Evolutionary conservation across 1,140 invertebrate genomes (phyloP).

Genomic region (Phocides pigmalion): DNA sequence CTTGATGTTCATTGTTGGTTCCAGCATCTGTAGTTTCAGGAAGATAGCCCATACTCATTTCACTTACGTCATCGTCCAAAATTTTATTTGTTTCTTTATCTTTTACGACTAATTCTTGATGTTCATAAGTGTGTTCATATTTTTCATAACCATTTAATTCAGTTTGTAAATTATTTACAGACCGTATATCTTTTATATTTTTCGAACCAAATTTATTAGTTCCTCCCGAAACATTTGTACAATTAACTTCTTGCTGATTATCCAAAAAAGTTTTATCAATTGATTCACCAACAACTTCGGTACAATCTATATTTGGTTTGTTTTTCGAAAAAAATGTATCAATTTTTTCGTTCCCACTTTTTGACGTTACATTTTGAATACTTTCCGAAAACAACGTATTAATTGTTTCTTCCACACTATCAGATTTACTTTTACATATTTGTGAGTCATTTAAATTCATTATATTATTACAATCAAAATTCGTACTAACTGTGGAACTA

Average conservation of each 20-base stretch:
- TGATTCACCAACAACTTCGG: background rate
- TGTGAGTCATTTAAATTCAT: background rate
- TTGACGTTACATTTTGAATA: background rate
- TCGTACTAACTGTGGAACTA: background rate
- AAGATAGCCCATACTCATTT: background rate
- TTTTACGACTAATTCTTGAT: background rate
- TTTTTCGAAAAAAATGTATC: background rate
- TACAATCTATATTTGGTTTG: background rate
- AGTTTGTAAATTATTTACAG: no score
- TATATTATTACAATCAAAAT: background rate
- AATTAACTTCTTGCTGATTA: no score
- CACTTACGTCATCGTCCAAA: constrained; percentile 1
- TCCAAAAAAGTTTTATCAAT: no score
- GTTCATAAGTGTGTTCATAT: no score
- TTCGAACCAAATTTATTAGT: no score
- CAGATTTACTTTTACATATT: background rate
- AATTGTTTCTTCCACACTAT: constrained; percentile 1
- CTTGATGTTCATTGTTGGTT: constrained; percentile 23
- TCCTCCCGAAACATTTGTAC: no score
- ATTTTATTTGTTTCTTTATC: background rate
- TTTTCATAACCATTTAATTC: no score
- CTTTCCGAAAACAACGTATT: background rate
- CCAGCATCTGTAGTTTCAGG: constrained; percentile 7
- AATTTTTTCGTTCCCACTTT: no score
- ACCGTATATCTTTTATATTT: no score